These are phyloP conservation scores for Myathropa florea DNA, from an alignment of 2,888 invertebrate genomes.

Conservation along the genomic window DNA sequence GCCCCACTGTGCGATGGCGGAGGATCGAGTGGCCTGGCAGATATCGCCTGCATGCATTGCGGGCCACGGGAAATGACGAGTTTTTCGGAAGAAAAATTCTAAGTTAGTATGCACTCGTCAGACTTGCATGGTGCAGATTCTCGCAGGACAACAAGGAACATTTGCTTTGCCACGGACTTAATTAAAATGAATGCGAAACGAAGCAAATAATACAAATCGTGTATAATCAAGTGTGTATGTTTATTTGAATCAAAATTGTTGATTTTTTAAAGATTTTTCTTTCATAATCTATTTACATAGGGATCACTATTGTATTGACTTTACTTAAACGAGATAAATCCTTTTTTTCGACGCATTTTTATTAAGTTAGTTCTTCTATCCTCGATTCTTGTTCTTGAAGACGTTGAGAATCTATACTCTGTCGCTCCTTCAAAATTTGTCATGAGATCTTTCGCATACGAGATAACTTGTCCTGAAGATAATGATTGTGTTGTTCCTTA, in stretches of 20 bases:
- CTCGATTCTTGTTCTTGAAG: constrained; percentile 77
- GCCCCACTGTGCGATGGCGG: no score
- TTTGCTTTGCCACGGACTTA: no score
- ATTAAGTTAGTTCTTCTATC: constrained; percentile 17
- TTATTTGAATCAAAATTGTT: constrained; percentile 51
- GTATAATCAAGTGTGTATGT: constrained; percentile 34
- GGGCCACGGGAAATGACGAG: no score
- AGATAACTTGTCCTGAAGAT: constrained; percentile 89
- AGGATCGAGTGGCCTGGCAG: no score
- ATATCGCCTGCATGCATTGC: no score
- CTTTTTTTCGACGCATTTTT: background rate
- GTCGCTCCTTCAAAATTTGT: constrained; percentile 86
- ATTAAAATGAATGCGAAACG: no score
- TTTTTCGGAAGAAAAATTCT: no score
- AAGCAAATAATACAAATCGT: background rate
- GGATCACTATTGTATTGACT: constrained; percentile 28
- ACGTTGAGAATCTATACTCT: constrained; percentile 89
- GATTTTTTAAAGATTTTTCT: constrained; percentile 11
- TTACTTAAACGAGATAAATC: constrained; percentile 38
- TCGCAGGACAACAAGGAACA: no score
- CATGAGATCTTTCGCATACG: constrained; percentile 88
- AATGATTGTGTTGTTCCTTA: constrained; percentile 79
- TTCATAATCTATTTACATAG: constrained; percentile 35
- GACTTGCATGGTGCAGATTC: no score
- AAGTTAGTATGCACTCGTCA: no score